Evolutionary conservation across 2,797 vertebrate genomes (phyloP).

Genomic region (Siniperca obscura): DNA sequence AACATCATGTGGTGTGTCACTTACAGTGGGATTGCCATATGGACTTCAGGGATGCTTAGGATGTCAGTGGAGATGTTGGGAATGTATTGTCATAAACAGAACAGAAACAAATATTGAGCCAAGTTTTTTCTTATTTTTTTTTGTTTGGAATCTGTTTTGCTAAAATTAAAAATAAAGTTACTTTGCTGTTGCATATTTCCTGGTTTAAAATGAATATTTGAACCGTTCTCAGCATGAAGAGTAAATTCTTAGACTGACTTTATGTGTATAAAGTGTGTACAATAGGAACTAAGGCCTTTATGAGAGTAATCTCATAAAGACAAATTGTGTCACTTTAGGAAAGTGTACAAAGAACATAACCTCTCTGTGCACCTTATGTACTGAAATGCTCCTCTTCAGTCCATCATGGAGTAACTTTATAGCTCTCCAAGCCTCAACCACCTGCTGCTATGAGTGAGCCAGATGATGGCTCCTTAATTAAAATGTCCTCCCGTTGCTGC

Average conservation of each 20-base stretch:
- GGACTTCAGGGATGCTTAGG: slow-evolving; percentile 30
- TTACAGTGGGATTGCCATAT: slow-evolving; percentile 52
- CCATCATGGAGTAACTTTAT: slow-evolving; percentile 21
- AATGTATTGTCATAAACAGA: neutral
- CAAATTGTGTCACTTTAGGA: slow-evolving; percentile 26
- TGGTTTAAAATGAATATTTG: neutral
- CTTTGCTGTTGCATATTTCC: neutral
- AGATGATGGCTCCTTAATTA: slow-evolving; percentile 55
- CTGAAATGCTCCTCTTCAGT: slow-evolving; percentile 21
- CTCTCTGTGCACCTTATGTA: neutral
- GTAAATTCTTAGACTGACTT: neutral
- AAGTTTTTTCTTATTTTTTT: no score
- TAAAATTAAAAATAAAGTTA: neutral
- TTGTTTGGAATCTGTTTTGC: slow-evolving; percentile 3
- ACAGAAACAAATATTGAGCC: neutral
- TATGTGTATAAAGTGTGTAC: neutral
- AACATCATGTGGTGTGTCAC: slow-evolving; percentile 48
- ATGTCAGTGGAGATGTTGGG: neutral
- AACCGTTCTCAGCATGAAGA: neutral
- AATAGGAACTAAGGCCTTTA: neutral
- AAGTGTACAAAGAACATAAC: slow-evolving; percentile 8
- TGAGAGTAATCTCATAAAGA: neutral
- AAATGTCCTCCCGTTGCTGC: slow-evolving; percentile 30
- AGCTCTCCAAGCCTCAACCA: slow-evolving; percentile 27
- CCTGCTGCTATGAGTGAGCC: slow-evolving; percentile 34